Percentiles rank a stretch among this genome's conserved stretches.
phyloP scores from a whole-genome alignment of 2,113 vertebrate genomes.

The Chionomys nivalis region DNA sequence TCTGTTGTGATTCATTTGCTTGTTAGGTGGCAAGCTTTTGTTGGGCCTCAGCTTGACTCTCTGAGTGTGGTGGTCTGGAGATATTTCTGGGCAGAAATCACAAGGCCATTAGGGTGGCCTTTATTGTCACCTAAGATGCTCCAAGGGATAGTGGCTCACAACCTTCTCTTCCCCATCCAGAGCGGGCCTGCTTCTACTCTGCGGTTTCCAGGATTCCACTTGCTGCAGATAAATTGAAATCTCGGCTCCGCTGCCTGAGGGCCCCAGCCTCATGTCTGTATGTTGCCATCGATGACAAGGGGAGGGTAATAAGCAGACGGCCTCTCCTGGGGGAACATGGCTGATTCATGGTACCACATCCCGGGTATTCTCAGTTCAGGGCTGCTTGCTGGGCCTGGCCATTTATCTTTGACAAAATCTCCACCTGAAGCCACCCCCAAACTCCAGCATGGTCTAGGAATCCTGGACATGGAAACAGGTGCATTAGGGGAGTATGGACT shows the following conservation, averaged over 20 bases:
- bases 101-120: background rate
- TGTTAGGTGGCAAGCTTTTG: background rate
- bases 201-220: background rate
- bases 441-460: fast-evolving
- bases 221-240: slow-evolving; percentile 23
- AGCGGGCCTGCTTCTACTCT: background rate
- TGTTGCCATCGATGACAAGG: slow-evolving; percentile 7
- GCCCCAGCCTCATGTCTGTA: background rate
- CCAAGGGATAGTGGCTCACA: too few relatives aligned
- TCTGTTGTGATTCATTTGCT: background rate
- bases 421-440: slow-evolving; percentile 14
- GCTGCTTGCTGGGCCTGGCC: background rate
- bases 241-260: background rate
- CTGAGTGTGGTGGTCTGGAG: too few relatives aligned
- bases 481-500: background rate
- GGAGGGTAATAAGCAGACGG: background rate
- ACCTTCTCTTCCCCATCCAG: fast-evolving
- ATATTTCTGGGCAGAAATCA: background rate
- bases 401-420: slow-evolving; percentile 76
- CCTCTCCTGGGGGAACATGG: background rate
- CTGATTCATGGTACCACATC: slow-evolving; percentile 52
- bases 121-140: background rate
- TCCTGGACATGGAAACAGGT: background rate
- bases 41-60: background rate
- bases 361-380: background rate